Evolutionary conservation across 2,113 vertebrate genomes (phyloP).

Genomic region (Apodemus sylvaticus): DNA sequence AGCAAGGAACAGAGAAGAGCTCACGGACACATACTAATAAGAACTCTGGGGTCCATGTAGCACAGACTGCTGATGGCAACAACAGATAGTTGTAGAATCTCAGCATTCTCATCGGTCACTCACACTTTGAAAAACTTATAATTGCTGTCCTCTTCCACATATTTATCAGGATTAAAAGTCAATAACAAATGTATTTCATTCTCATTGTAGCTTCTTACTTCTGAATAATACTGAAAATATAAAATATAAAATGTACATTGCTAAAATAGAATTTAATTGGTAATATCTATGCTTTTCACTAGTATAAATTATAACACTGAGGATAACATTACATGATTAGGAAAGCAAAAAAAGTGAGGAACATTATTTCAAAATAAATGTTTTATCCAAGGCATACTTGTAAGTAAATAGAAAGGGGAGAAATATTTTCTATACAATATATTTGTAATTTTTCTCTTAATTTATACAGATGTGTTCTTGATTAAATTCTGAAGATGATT

Average conservation of each 20-base stretch:
- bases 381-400: background rate
- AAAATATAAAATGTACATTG: background rate
- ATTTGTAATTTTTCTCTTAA: constrained; percentile 3
- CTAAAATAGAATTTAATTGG: background rate
- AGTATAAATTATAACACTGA: background rate
- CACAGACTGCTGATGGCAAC: background rate
- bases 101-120: background rate
- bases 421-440: background rate
- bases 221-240: background rate
- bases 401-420: background rate
- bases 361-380: background rate
- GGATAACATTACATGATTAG: background rate
- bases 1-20: background rate
- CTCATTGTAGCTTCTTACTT: background rate
- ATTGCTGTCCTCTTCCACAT: background rate
- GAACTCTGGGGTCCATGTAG: background rate
- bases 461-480: background rate
- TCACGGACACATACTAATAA: background rate
- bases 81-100: background rate
- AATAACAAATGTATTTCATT: background rate
- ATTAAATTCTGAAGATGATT: constrained; percentile 50
- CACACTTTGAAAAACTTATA: background rate
- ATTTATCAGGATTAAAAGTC: background rate
- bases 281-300: background rate
- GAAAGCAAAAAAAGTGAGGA: constrained; percentile 20